These are phyloP conservation scores for Coranthus polyacanthus DNA, from an alignment of 2,797 vertebrate genomes.

Conservation along the genomic window DNA sequence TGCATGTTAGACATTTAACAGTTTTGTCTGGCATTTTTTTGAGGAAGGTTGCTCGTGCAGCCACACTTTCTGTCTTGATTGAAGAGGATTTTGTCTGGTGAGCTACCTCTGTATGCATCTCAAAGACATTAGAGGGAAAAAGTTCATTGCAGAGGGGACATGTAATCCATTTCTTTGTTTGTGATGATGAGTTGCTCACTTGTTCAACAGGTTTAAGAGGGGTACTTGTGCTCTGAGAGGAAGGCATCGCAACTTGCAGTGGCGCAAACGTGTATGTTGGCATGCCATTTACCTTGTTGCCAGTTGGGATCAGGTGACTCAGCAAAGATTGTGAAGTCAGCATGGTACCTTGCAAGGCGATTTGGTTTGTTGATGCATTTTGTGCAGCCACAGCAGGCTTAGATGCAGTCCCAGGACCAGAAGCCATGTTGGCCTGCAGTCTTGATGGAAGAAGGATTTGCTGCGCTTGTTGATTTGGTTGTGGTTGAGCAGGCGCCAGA, in stretches of 20 bases:
- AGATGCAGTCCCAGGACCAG: conserved; percentile 73
- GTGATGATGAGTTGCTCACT: conserved; percentile 76
- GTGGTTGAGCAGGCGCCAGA: conserved; percentile 70
- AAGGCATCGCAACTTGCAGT: conserved; percentile 86
- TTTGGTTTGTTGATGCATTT: conserved; percentile 76
- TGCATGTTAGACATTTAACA: conserved; percentile 91
- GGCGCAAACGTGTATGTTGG: conserved; percentile 95
- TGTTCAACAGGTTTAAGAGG: conserved; percentile 82
- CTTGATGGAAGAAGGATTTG: conserved; percentile 83
- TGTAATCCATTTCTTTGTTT: conserved; percentile 97
- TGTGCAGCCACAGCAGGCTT: conserved; percentile 85
- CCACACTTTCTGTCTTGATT: conserved; percentile 85
- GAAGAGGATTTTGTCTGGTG: conserved; percentile 87
- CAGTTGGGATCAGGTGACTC: conserved; percentile 94
- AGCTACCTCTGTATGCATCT: conserved; percentile 93
- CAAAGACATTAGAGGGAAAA: conserved; percentile 94
- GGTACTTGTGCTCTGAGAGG: conserved; percentile 80
- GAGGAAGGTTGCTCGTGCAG: conserved; percentile 90
- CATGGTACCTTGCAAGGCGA: conserved; percentile 88
- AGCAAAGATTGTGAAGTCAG: conserved; percentile 91
- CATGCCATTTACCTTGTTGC: conserved; percentile 94
- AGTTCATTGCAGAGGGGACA: conserved; percentile 97
- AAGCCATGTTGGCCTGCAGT: conserved; percentile 78
- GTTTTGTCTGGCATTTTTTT: conserved; percentile 95
- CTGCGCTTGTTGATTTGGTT: conserved; percentile 70